Base-by-base conservation (phyloP, 2,113 vertebrate genomes). In the Ochotona curzoniae region DNA sequence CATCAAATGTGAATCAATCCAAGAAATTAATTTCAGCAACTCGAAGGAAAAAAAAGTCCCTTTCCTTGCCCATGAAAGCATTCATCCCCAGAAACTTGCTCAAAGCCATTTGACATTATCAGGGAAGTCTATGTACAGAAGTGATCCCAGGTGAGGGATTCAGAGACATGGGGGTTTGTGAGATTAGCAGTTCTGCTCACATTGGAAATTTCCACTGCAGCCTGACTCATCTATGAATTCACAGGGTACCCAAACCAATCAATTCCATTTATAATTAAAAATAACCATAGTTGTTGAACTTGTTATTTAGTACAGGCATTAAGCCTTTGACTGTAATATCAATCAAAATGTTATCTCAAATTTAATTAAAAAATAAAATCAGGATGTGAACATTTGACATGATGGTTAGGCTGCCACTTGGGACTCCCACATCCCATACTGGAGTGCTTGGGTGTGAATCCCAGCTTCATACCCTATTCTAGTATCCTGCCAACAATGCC, bases 221-320 rank as follows among this genome's bases (percentile, higher is more conserved):
- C 17, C 28, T 3, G 2, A 3, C 28, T 2, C 5, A 0, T 17
- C 25, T 86, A 0, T 2, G 30, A 57, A 26, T 21, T 32, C 73
- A 23, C 5, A 5, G 61, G 25, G 10, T 14, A 21, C 26, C 8
- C 1, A 0, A 74, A 78, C 23, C 44, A 49, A 30, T 5, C 49
- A 44, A 71, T 82, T 49, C 20, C 18, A 38, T 15, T 74, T 20
- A 0, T 7, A 67, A 70, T 85, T 54, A 49, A 85, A 71, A 82
- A 44, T 17, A 67, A 87, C 69, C 13, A 38, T 66, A 60, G 14
- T 57, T 57, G 54, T 57, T 6, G 54, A 57, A 18, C 54, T 57
- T 18, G 14, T 57, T 57, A 57, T 17, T 57, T 57, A 57, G 8
- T 17, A 57, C 14, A 57, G 54, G 14, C 15, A 57, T 18, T 57